Evolutionary conservation across 2,797 vertebrate genomes (phyloP).

Genomic region (Sarcoramphus papa): DNA sequence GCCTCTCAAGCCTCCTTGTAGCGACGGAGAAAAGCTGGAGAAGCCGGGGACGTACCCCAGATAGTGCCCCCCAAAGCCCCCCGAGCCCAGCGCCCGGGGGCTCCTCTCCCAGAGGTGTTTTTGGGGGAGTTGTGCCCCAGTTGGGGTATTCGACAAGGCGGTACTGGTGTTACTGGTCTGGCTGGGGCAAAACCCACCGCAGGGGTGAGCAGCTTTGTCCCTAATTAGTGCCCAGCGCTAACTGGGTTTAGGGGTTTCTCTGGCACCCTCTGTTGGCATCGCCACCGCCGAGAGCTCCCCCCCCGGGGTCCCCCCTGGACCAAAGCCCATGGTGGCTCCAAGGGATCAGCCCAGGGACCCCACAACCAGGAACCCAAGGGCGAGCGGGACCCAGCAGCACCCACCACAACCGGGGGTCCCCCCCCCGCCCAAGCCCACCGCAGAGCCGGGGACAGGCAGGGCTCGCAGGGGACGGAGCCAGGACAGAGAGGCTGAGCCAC

Average conservation of each 20-base stretch:
- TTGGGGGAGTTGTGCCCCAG: background rate
- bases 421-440: background rate
- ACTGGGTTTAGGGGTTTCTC: background rate
- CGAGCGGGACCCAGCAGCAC: background rate
- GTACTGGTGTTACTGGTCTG: background rate
- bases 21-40: background rate
- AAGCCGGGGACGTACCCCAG: background rate
- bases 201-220: background rate
- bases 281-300: background rate
- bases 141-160: background rate
- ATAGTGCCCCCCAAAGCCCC: background rate
- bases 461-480: background rate
- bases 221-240: background rate
- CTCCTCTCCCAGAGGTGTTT: background rate
- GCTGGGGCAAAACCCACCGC: background rate
- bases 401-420: background rate
- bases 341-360: background rate
- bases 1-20: background rate
- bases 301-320: too few species aligned
- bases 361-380: too few species aligned
- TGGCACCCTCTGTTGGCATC: background rate
- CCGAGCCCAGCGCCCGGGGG: background rate
- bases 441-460: background rate
- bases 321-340: background rate
- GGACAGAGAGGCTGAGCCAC: background rate